Evolutionary conservation across 2,888 invertebrate species (phyloP).

Genomic region (Agapostemon virescens): DNA sequence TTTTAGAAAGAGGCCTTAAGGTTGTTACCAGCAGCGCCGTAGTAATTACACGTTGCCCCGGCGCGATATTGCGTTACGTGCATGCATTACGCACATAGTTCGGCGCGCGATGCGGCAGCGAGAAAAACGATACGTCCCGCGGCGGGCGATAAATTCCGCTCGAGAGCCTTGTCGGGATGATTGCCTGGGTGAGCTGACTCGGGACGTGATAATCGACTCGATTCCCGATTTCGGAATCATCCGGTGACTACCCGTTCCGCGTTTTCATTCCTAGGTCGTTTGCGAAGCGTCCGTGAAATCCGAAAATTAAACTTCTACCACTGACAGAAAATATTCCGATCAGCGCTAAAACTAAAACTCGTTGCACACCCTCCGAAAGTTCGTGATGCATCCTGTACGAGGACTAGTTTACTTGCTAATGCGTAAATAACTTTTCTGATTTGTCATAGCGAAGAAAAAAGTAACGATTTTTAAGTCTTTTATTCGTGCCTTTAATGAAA

Average conservation of each 20-base stretch:
- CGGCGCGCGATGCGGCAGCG: conserved; percentile 26
- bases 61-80: conserved; percentile 64
- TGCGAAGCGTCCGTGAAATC: neutral
- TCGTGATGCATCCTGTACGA: too few species aligned
- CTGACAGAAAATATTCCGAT: too few species aligned
- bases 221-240: neutral
- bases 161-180: conserved; percentile 28
- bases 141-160: conserved; percentile 52
- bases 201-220: conserved; percentile 34
- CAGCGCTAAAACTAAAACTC: too few species aligned
- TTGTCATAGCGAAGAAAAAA: too few species aligned
- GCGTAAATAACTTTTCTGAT: too few species aligned
- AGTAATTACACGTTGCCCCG: conserved; percentile 69
- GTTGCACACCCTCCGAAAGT: too few species aligned
- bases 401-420: too few species aligned
- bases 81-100: conserved; percentile 57
- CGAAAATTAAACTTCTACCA: neutral
- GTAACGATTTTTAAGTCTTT: too few species aligned
- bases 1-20: conserved; percentile 63
- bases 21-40: conserved; percentile 63
- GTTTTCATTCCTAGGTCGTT: neutral
- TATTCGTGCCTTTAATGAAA: too few species aligned
- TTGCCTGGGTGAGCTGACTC: conserved; percentile 29
- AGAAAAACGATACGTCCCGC: conserved; percentile 46
- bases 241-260: neutral